These are phyloP conservation scores for Congeria kusceri DNA, from an alignment of 2,888 invertebrate species.

Conservation along the genomic window DNA sequence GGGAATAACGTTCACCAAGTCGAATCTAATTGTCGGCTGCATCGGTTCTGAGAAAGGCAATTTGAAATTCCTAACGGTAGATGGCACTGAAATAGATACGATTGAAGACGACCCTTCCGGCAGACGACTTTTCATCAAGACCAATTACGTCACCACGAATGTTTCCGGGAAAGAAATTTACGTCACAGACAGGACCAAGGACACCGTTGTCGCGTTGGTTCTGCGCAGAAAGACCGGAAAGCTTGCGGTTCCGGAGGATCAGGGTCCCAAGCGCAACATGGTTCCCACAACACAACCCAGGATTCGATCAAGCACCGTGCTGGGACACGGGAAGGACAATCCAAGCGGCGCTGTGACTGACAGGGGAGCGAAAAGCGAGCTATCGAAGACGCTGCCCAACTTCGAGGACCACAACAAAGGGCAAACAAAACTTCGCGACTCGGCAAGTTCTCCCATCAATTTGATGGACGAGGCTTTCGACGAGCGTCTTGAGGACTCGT, in stretches of 20 bases:
- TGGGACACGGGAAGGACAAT: constrained; percentile 40
- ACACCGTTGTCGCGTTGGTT: constrained; percentile 53
- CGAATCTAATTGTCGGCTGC: constrained; percentile 56
- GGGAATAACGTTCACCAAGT: constrained; percentile 58
- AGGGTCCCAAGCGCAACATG: constrained; percentile 47
- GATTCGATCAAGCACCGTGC: constrained; percentile 57
- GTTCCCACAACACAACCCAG: constrained; percentile 20
- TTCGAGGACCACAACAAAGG: constrained; percentile 10
- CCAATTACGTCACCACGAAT: constrained; percentile 61
- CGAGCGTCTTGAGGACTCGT: constrained; percentile 46
- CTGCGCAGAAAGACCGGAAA: constrained; percentile 16
- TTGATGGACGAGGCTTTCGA: constrained; percentile 45
- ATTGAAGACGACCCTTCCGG: constrained; percentile 58
- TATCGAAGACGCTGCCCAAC: constrained; percentile 13
- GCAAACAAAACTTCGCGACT: constrained; percentile 22
- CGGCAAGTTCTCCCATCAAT: constrained; percentile 30
- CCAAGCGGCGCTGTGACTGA: constrained; percentile 5
- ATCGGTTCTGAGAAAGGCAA: constrained; percentile 58
- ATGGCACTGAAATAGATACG: constrained; percentile 57
- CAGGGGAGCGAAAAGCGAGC: constrained; percentile 39
- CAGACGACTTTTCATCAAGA: constrained; percentile 62
- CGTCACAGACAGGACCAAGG: constrained; percentile 62
- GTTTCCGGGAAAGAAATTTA: constrained; percentile 53
- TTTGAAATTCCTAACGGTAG: constrained; percentile 59
- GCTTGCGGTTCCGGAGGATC: constrained; percentile 37